A percentile compares a stretch with the other conserved stretches of the same genome.
Conservation (phyloP, 2,797 vertebrate genomes). For the Neosilurus hyrtlii region DNA sequence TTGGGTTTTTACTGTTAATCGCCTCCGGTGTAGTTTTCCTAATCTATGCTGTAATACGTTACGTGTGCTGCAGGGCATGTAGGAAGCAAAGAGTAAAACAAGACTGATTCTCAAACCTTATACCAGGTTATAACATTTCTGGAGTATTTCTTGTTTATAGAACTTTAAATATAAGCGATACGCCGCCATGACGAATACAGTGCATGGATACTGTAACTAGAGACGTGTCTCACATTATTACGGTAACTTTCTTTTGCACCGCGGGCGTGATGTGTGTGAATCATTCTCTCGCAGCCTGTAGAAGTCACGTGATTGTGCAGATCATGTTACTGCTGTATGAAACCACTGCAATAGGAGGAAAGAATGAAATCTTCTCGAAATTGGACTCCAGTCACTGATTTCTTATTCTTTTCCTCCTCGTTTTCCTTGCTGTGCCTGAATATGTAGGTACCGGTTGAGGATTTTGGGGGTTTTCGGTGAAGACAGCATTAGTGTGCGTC, state of each 20-base stretch:
- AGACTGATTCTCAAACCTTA: slow-evolving; percentile 42
- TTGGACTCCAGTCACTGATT: neutral
- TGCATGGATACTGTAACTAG: neutral
- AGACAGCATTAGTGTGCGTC: neutral
- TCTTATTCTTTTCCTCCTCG: neutral
- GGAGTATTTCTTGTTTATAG: neutral
- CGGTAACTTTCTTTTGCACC: neutral
- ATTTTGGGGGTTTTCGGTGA: neutral
- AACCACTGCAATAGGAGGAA: neutral
- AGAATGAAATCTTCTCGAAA: neutral
- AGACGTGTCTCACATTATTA: neutral
- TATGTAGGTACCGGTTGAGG: neutral
- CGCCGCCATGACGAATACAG: neutral
- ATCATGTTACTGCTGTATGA: neutral
- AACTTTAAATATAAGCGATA: neutral
- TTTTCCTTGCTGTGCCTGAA: neutral
- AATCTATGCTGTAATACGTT: slow-evolving; percentile 50
- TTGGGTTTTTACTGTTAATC: slow-evolving; percentile 48
- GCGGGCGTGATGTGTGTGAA: neutral
- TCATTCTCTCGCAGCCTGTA: neutral
- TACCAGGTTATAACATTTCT: neutral
- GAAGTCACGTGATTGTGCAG: neutral
- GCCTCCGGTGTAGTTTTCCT: slow-evolving; percentile 47
- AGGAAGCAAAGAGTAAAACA: slow-evolving; percentile 57
- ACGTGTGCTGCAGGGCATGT: slow-evolving; percentile 54